Evolutionary conservation across 2,797 vertebrate species (phyloP).

Genomic region (Hyperoplus lanceolatus): DNA sequence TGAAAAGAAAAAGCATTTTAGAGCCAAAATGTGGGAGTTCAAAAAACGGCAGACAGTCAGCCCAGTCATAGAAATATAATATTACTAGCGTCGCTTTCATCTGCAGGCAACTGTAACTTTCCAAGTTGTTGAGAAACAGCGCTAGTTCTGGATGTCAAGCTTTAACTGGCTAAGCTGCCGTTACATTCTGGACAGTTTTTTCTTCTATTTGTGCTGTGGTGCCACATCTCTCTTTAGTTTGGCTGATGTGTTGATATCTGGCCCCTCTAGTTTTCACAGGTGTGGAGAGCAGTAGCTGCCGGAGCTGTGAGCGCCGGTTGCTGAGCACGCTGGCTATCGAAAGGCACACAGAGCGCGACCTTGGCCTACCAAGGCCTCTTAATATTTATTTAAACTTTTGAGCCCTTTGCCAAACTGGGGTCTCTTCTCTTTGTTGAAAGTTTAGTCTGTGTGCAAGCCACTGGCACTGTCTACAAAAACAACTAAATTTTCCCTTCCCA

Average conservation of each 20-base stretch:
- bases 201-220: slow-evolving; percentile 15
- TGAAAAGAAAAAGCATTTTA: slow-evolving; percentile 6
- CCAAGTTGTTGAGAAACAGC: slow-evolving; percentile 60
- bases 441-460: slow-evolving; percentile 76
- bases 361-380: slow-evolving; percentile 53
- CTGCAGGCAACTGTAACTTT: slow-evolving; percentile 32
- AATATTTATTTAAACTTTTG: slow-evolving; percentile 75
- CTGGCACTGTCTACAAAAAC: slow-evolving; percentile 68
- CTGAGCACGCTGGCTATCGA: slow-evolving; percentile 23
- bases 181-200: background rate
- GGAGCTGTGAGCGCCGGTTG: background rate
- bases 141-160: slow-evolving; percentile 34
- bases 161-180: slow-evolving; percentile 33
- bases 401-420: slow-evolving; percentile 53
- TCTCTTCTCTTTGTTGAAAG: slow-evolving; percentile 66
- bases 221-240: slow-evolving; percentile 61
- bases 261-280: slow-evolving; percentile 63
- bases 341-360: slow-evolving; percentile 45
- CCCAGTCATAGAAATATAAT: slow-evolving; percentile 27
- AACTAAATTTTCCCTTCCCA: background rate
- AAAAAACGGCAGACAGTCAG: slow-evolving; percentile 30
- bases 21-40: slow-evolving; percentile 20
- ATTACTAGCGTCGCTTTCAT: slow-evolving; percentile 48
- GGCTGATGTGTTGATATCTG: slow-evolving; percentile 42
- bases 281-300: slow-evolving; percentile 46